These are phyloP conservation scores for Sparus aurata DNA, from an alignment of 2,797 vertebrate genomes.

Conservation along the genomic window DNA sequence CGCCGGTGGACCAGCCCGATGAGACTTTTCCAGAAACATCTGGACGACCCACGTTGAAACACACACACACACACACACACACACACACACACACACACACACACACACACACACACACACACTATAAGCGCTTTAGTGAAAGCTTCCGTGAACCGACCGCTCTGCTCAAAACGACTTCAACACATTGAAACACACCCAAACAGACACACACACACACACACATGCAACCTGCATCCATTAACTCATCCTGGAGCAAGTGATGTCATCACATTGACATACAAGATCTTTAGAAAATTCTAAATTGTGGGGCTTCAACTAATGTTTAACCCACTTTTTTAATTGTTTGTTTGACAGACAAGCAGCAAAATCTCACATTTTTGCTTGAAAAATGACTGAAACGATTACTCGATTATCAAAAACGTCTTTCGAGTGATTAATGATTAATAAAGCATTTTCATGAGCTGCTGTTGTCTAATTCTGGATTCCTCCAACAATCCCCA, in stretches of 20 bases:
- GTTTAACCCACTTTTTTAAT: no score
- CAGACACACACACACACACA: constrained; percentile 2
- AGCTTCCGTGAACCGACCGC: constrained; percentile 29
- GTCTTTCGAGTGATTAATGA: no score
- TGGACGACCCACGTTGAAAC: constrained; percentile 50
- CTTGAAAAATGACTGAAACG: no score
- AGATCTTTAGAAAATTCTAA: neutral
- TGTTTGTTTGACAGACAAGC: no score
- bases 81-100: constrained; percentile 7
- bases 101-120: constrained; percentile 20
- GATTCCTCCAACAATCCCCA: no score
- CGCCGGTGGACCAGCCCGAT: constrained; percentile 37
- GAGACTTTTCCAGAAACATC: constrained; percentile 73
- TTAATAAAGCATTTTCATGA: no score
- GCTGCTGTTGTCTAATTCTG: neutral
- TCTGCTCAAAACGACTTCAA: constrained; percentile 2
- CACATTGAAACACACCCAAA: neutral
- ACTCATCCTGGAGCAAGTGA: neutral
- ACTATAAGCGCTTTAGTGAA: constrained; percentile 27
- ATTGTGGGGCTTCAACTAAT: no score
- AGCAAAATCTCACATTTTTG: no score
- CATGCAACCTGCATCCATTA: neutral
- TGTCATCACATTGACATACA: constrained; percentile 1
- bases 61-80: constrained; percentile 15
- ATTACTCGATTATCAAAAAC: no score